Evolutionary conservation across 2,113 vertebrate genomes (phyloP).

Genomic region (Smithornis capensis): DNA sequence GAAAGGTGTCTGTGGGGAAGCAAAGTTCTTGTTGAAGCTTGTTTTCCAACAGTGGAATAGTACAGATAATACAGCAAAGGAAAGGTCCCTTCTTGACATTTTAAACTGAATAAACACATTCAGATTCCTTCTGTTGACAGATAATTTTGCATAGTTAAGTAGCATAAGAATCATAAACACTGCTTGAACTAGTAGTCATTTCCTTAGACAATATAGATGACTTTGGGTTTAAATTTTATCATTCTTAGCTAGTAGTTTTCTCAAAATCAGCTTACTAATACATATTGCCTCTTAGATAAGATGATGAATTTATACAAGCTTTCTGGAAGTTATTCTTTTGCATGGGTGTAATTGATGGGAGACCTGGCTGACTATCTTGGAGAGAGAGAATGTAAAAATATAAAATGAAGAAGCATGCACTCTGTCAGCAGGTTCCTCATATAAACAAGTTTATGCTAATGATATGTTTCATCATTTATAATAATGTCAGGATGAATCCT

Average conservation of each 20-base stretch:
- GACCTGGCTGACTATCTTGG: background rate
- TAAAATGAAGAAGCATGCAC: background rate
- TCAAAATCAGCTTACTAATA: background rate
- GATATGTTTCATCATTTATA: background rate
- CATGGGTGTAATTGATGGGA: background rate
- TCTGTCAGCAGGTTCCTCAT: background rate
- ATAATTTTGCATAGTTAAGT: background rate
- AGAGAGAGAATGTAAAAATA: background rate
- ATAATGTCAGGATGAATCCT: background rate
- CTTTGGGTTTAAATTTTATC: background rate
- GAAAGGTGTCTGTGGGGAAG: background rate
- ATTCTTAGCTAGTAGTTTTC: background rate
- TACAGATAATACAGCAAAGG: background rate
- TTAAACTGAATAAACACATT: background rate
- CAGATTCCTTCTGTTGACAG: background rate
- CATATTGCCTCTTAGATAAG: background rate
- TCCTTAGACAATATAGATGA: background rate
- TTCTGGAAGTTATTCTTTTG: constrained; percentile 14
- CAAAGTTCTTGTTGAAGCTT: background rate
- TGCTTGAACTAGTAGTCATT: background rate
- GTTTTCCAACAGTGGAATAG: background rate
- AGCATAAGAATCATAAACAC: background rate
- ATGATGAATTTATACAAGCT: background rate
- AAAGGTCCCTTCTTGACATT: background rate
- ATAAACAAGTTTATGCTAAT: constrained; percentile 17